Percentiles rank a stretch among this genome's conserved stretches.
These are phyloP conservation scores for Rhagonycha fulva DNA, from an alignment of 2,888 invertebrate genomes.

Conservation along the genomic window DNA sequence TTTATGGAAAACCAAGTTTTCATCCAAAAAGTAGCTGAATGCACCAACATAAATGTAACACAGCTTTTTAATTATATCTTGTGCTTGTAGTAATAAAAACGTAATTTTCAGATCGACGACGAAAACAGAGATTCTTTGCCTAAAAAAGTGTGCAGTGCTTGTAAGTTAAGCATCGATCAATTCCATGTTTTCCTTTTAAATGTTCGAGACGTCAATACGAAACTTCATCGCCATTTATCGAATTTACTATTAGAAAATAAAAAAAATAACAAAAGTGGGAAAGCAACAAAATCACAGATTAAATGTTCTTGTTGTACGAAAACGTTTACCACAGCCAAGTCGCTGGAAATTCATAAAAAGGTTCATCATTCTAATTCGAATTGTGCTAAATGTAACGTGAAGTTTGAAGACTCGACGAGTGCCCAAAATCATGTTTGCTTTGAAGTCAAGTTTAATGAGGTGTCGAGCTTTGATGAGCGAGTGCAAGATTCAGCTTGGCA, in stretches of 20 bases:
- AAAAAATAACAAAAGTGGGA: not conserved
- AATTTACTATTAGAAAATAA: not conserved
- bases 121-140: conserved; percentile 34
- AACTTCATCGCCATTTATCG: conserved; percentile 18
- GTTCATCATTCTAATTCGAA: conserved; percentile 6
- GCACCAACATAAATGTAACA: conserved; percentile 4
- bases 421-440: not conserved
- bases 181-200: conserved; percentile 34
- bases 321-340: conserved; percentile 1
- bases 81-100: not conserved
- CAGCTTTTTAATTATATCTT: not conserved
- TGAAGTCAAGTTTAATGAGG: not conserved
- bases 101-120: conserved; percentile 31
- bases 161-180: conserved; percentile 34
- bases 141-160: conserved; percentile 33
- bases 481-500: not conserved
- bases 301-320: conserved; percentile 16
- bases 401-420: not conserved
- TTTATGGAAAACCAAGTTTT: conserved; percentile 4
- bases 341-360: conserved; percentile 9
- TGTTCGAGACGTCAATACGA: conserved; percentile 33
- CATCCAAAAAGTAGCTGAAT: conserved; percentile 1
- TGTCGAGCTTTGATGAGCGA: not conserved
- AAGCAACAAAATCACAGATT: not conserved
- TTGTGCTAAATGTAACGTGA: not conserved